Evolutionary conservation across 2,113 vertebrate species (phyloP).

Genomic region (Collichthys lucidus): DNA sequence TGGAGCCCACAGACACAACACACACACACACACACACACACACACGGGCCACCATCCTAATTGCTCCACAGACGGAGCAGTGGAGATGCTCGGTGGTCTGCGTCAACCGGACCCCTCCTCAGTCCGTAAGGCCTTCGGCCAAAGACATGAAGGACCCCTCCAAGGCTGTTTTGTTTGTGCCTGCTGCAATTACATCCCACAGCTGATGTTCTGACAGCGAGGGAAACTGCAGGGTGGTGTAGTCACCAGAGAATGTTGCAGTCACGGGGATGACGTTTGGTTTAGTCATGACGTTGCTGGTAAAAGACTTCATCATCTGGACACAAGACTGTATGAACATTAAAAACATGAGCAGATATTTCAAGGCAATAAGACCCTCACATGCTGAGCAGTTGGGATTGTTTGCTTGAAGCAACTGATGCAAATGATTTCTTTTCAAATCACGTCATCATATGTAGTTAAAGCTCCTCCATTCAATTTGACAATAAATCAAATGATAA

Average conservation of each 20-base stretch:
- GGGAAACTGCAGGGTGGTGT: conserved; percentile 55
- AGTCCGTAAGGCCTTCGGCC: conserved; percentile 67
- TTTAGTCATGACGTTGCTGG: conserved; percentile 45
- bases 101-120: conserved; percentile 62
- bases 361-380: too few species aligned
- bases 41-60: conserved; percentile 72
- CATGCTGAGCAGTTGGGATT: too few species aligned
- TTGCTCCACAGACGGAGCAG: conserved; percentile 76
- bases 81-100: conserved; percentile 62
- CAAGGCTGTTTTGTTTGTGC: conserved; percentile 77
- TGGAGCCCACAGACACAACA: conserved; percentile 71
- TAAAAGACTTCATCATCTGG: not conserved
- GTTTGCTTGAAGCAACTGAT: not conserved
- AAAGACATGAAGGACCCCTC: conserved; percentile 77
- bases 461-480: not conserved
- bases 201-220: conserved; percentile 71
- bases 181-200: conserved; percentile 79
- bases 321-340: not conserved
- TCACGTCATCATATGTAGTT: too few species aligned
- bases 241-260: conserved; percentile 49
- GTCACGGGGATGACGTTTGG: conserved; percentile 42
- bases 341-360: not conserved
- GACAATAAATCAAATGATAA: not conserved
- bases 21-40: conserved; percentile 45
- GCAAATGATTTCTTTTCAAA: too few species aligned